Percentiles rank a stretch among this genome's conserved stretches.
Evolutionary conservation across 2,888 invertebrate species (phyloP).

Genomic region (Eristalis pertinax): DNA sequence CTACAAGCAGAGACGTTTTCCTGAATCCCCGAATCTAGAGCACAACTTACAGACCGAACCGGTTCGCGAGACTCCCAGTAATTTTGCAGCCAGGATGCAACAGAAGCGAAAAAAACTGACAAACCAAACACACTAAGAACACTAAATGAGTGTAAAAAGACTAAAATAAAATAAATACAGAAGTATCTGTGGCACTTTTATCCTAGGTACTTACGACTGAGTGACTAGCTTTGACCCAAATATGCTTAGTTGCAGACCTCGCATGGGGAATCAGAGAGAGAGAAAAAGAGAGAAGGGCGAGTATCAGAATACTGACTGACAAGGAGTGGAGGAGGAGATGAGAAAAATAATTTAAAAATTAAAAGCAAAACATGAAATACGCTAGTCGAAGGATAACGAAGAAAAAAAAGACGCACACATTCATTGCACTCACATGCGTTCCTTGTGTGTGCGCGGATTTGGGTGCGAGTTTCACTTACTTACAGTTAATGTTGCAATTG

Average conservation of each 20-base stretch:
- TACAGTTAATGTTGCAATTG: conserved; percentile 59
- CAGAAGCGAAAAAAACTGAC: conserved; percentile 3
- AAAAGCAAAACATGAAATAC: conserved; percentile 13
- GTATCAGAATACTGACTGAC: neutral
- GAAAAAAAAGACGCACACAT: conserved; percentile 28
- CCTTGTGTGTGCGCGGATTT: conserved; percentile 2
- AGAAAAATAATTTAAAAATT: conserved; percentile 11
- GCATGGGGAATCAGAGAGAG: conserved; percentile 17
- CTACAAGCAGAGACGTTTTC: neutral
- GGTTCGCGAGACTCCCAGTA: conserved; percentile 54
- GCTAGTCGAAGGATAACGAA: neutral
- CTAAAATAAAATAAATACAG: conserved; percentile 22
- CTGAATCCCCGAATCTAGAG: conserved; percentile 38
- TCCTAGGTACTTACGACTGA: conserved; percentile 77
- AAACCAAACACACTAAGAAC: neutral
- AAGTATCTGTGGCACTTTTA: conserved; percentile 49
- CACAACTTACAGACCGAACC: conserved; percentile 54
- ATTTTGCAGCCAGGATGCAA: conserved; percentile 34
- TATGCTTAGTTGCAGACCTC: conserved; percentile 74
- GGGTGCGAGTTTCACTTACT: conserved; percentile 54
- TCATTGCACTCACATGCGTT: conserved; percentile 24
- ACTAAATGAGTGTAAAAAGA: neutral
- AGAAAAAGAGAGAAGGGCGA: neutral
- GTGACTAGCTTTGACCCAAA: conserved; percentile 81
- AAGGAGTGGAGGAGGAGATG: neutral